phyloP scores from a whole-genome alignment of 2,113 vertebrate genomes.

The Oreochromis tanganicae region DNA sequence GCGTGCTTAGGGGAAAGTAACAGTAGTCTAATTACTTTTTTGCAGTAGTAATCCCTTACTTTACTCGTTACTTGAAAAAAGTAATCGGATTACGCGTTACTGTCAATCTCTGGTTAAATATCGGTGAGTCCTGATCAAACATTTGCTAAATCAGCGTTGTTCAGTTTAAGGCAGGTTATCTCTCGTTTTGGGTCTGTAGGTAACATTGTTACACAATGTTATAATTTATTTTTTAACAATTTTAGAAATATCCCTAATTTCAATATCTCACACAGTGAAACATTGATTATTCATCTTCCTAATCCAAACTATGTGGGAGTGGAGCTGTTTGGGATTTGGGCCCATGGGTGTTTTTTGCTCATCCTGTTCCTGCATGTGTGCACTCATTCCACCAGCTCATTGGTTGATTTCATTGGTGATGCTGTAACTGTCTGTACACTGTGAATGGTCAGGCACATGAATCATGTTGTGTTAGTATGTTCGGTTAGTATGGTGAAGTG shows the following conservation, averaged over 20 bases:
- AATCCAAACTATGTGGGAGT: not conserved
- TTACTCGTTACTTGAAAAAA: not conserved
- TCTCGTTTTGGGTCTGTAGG: not conserved
- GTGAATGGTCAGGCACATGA: not conserved
- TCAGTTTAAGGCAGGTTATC: not conserved
- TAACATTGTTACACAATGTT: not conserved
- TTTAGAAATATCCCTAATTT: not conserved
- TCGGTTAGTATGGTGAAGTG: not conserved
- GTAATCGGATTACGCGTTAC: rapidly evolving
- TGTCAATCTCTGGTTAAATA: not conserved
- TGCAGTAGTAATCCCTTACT: not conserved
- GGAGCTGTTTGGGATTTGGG: not conserved
- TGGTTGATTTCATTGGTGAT: not conserved
- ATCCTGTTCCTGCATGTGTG: constrained; percentile 16
- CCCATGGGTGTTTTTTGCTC: not conserved
- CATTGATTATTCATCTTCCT: not conserved
- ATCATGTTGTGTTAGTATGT: not conserved
- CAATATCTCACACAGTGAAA: not conserved
- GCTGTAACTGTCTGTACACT: constrained; percentile 8
- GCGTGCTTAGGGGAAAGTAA: not conserved
- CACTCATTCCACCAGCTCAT: constrained; percentile 34
- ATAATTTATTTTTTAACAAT: not conserved
- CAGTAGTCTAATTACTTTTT: not conserved
- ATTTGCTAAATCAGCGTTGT: not conserved
- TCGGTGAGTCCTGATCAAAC: not conserved